These are phyloP conservation scores for Chanos chanos DNA, from an alignment of 2,797 vertebrate species.

Conservation along the genomic window DNA sequence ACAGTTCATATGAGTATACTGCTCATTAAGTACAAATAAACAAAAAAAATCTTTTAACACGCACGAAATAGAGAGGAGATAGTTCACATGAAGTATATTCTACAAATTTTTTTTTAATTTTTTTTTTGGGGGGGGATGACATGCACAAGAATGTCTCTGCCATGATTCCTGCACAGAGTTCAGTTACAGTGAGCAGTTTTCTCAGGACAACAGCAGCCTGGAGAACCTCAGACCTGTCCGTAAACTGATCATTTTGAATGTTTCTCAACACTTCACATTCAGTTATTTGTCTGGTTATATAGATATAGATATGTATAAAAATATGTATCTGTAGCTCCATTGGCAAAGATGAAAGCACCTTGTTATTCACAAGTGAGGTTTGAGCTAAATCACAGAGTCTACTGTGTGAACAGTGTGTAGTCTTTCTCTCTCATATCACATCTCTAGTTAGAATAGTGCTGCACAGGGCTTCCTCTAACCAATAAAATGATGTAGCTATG, in stretches of 20 bases:
- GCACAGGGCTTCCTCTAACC: no score
- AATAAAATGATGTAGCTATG: no score
- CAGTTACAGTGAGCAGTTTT: constrained; percentile 2
- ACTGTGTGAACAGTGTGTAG: not conserved
- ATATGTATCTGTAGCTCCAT: constrained; percentile 1
- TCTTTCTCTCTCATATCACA: not conserved
- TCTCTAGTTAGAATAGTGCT: no score
- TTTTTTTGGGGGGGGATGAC: constrained; percentile 30
- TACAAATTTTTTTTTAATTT: no score
- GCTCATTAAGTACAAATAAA: constrained; percentile 25
- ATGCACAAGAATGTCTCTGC: no score
- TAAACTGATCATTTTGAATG: not conserved
- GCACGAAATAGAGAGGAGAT: no score
- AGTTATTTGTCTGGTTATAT: not conserved
- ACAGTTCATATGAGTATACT: constrained; percentile 46
- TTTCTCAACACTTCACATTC: constrained; percentile 21
- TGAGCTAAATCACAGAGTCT: not conserved
- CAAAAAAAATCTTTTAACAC: no score
- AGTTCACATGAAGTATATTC: no score
- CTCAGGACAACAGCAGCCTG: not conserved
- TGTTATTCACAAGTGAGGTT: not conserved
- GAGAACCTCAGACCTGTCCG: constrained; percentile 3
- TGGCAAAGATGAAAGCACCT: not conserved
- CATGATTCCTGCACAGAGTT: no score
- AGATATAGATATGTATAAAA: not conserved